Percentiles rank a stretch among this genome's conserved stretches.
These are phyloP conservation scores for Polypedilum pembai DNA, from an alignment of 1,140 invertebrate species.

Conservation along the genomic window DNA sequence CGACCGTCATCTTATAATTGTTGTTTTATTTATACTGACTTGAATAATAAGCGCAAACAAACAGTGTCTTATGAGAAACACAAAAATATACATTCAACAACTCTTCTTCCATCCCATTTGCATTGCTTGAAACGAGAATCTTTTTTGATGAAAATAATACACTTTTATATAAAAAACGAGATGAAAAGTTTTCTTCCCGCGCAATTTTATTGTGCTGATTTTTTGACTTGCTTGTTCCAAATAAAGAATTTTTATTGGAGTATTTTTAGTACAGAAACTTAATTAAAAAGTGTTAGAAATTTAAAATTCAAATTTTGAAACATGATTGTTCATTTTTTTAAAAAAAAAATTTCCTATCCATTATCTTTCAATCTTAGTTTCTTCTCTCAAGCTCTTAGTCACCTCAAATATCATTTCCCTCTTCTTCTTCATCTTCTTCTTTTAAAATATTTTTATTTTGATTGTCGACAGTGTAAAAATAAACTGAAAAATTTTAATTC, in stretches of 20 bases:
- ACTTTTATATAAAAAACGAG: neutral
- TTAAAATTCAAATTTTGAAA: too few relatives aligned
- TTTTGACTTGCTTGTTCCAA: too few relatives aligned
- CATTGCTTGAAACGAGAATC: neutral
- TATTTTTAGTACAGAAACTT: too few relatives aligned
- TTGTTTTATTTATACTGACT: slow-evolving; percentile 23
- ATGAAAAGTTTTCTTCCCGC: neutral
- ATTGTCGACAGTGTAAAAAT: slow-evolving; percentile 11
- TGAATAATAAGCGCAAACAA: neutral
- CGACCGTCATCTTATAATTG: slow-evolving; percentile 25
- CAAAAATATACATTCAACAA: neutral
- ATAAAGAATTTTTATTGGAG: too few relatives aligned
- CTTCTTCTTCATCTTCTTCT: neutral
- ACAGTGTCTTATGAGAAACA: neutral
- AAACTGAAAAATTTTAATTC: slow-evolving; percentile 14
- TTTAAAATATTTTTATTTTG: neutral
- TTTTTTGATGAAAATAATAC: neutral
- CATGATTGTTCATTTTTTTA: too few relatives aligned
- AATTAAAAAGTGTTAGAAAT: too few relatives aligned
- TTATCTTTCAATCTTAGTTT: too few relatives aligned
- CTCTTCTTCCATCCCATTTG: neutral
- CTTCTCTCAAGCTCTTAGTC: neutral
- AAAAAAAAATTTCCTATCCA: too few relatives aligned
- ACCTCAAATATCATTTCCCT: neutral
- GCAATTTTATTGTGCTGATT: neutral